Conservation (phyloP, 2,888 invertebrate species). For the Drosophila cracens region DNA sequence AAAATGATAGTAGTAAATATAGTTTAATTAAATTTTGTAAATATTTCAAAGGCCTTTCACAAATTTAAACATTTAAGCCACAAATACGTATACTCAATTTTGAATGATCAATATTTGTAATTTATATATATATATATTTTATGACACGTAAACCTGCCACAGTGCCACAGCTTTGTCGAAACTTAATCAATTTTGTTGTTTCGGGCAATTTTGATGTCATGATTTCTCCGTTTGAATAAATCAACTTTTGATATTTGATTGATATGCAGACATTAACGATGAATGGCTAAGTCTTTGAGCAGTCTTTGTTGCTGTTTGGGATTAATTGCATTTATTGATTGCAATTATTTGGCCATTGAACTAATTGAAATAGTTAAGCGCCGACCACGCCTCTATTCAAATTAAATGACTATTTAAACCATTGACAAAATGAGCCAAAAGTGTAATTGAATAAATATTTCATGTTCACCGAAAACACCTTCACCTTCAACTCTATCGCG, state of each 20-base stretch:
- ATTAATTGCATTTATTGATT: not conserved
- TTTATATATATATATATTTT: not conserved
- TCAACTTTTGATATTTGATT: not conserved
- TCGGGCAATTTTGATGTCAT: not conserved
- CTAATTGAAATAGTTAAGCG: not conserved
- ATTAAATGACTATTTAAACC: conserved; percentile 27
- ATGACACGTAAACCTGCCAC: not conserved
- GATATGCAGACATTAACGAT: not conserved
- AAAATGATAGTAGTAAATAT: too few species aligned
- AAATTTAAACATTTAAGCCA: too few species aligned
- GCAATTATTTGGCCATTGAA: not conserved
- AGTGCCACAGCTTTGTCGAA: not conserved
- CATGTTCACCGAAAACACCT: conserved; percentile 15
- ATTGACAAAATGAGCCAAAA: conserved; percentile 35
- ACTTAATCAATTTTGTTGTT: not conserved
- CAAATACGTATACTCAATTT: too few species aligned
- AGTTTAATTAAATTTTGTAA: too few species aligned
- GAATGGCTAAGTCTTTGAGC: not conserved
- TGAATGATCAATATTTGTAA: not conserved
- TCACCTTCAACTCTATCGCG: conserved; percentile 35
- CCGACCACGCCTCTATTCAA: not conserved
- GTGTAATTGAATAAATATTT: conserved; percentile 28
- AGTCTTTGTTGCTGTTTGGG: not conserved
- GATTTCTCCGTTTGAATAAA: not conserved
- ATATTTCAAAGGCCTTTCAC: too few species aligned